Conservation (phyloP, 1,140 invertebrate genomes). For the Drosophila pseudoananassae region DNA sequence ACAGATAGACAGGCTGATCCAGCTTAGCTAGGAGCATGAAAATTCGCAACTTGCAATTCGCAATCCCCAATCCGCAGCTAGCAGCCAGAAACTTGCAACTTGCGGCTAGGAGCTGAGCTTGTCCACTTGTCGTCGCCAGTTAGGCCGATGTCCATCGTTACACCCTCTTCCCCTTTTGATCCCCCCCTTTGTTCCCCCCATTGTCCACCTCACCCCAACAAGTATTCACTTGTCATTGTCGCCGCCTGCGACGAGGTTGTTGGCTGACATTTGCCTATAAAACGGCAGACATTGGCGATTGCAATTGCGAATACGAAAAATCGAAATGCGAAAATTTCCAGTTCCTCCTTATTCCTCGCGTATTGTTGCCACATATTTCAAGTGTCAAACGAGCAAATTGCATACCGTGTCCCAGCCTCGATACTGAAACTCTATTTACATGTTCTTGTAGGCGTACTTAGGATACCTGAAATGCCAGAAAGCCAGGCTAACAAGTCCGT, state of each 20-base stretch:
- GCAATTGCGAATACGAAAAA: conserved; percentile 29
- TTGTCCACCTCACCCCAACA: background rate
- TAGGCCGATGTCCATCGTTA: conserved; percentile 50
- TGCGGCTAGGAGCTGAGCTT: conserved; percentile 35
- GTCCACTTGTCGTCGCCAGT: conserved; percentile 77
- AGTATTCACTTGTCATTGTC: conserved; percentile 68
- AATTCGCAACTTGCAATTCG: conserved; percentile 1
- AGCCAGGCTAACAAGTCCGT: conserved; percentile 49
- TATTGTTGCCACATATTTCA: conserved; percentile 83
- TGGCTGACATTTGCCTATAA: conserved; percentile 78
- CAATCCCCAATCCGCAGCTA: background rate
- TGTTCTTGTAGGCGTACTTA: conserved; percentile 84
- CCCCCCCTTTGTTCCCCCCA: conserved; percentile 1
- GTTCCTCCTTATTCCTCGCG: conserved; percentile 33
- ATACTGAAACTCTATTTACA: conserved; percentile 84
- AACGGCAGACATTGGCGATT: conserved; percentile 51
- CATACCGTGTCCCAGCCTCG: conserved; percentile 75
- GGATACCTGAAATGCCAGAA: conserved; percentile 77
- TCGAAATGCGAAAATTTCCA: conserved; percentile 39
- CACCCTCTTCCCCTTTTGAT: conserved; percentile 8
- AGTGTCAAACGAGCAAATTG: conserved; percentile 84
- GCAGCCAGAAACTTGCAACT: background rate
- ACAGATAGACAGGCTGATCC: conserved; percentile 50
- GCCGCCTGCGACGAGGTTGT: conserved; percentile 64
- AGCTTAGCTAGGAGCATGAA: conserved; percentile 10